phyloP scores from a whole-genome alignment of 2,797 vertebrate species.

The Psittacula derbiana region DNA sequence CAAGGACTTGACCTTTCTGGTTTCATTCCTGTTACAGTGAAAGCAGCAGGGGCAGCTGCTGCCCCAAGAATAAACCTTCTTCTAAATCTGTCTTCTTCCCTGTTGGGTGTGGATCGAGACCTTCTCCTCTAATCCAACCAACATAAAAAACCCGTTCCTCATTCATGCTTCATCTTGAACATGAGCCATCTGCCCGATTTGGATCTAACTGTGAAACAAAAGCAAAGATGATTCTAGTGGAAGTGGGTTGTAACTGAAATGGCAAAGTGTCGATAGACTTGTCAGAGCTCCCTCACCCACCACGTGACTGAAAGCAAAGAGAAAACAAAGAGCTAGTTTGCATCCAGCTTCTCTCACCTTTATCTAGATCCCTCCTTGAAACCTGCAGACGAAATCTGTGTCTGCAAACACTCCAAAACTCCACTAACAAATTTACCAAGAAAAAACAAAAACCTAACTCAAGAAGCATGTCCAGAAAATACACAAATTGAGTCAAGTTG shows the following conservation, averaged over 20 bases:
- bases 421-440: neutral
- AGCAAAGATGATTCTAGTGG: neutral
- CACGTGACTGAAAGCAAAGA: accelerated
- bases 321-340: neutral
- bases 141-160: neutral
- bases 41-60: neutral
- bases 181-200: neutral
- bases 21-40: neutral
- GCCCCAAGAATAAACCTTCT: neutral
- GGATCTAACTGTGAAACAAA: neutral
- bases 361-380: neutral
- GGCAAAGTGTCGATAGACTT: neutral
- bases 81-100: neutral
- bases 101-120: neutral
- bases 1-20: neutral
- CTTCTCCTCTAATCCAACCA: neutral
- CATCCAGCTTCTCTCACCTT: neutral
- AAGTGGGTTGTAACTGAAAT: neutral
- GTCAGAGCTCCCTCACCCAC: neutral
- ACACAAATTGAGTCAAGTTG: neutral
- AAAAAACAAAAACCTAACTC: neutral
- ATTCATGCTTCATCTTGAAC: slow-evolving; percentile 3
- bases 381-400: neutral
- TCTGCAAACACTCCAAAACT: neutral
- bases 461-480: neutral